phyloP scores from a whole-genome alignment of 2,797 vertebrate species.

The Ctenosaura bakeri region DNA sequence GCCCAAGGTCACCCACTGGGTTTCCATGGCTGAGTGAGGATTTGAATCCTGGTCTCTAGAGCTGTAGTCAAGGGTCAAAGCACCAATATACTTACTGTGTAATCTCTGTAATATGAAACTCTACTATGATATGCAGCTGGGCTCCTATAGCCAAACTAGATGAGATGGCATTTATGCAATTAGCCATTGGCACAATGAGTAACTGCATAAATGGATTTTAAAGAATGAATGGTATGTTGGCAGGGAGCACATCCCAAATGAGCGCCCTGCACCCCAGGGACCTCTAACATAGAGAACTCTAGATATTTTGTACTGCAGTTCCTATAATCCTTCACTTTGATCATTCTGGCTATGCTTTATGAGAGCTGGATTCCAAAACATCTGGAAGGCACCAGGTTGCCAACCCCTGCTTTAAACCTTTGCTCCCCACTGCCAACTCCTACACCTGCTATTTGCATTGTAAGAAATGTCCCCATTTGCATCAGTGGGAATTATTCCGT shows the following conservation, averaged over 20 bases:
- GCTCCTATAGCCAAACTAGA: not conserved
- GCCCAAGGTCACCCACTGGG: no score
- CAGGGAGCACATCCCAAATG: not conserved
- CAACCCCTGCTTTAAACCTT: not conserved
- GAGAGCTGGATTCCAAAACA: not conserved
- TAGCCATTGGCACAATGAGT: no score
- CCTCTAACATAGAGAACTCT: not conserved
- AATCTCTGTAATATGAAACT: not conserved
- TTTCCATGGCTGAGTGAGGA: no score
- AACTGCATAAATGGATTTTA: no score
- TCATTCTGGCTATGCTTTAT: not conserved
- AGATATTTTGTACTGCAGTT: not conserved
- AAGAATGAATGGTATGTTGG: no score
- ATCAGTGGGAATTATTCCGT: not conserved
- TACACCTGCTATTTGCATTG: not conserved
- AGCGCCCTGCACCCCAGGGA: no score
- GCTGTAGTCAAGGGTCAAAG: no score
- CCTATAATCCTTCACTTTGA: not conserved
- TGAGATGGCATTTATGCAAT: not conserved
- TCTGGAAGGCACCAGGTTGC: not conserved
- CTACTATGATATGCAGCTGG: not conserved
- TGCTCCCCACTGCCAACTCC: not conserved
- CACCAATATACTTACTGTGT: not conserved
- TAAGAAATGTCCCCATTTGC: not conserved
- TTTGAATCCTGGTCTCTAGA: no score